Evolutionary conservation across 1,140 invertebrate genomes (phyloP), one percentile per base, ranked within the genome.

Genomic region (Helicoverpa armigera): DNA sequence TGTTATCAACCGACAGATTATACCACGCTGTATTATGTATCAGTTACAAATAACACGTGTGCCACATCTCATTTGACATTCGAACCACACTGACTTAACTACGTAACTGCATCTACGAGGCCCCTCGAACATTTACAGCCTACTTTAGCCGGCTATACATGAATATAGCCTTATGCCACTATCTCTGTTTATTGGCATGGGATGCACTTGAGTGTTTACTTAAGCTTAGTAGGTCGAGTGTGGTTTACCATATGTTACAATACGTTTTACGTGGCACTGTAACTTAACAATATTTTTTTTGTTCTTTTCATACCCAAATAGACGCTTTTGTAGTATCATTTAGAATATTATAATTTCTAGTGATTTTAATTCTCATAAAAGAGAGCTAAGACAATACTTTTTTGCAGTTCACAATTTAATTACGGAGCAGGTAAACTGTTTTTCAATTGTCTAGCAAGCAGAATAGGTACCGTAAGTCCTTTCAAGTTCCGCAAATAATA

Each of bases 401-500:
- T 2, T 18, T 48, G 31, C 7, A 51, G n/a, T 50, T 51, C 13
- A 51, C 23, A 69, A 43, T 51, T 48, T 69, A 69, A 69, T 69
- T 69, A 60, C 16, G 35, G 10, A 53, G 31, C 74, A 79, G 31
- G 54, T 70, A 70, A 70, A 58, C 29, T 16, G 14, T 29, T 78
- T 58, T 35, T 43, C 9, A 23, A 67, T 65, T 54, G 23, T 65
- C 60, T 54, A 77, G 29, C 60, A 75, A 9, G 29, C 50, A 72
- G 54, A 80, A 69, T 69, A 53, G 67, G 56, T 74, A 80, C 79
- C 79, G 79, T 74, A 80, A 80, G 61, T 74, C 31, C 14, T 80
- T 76, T 75, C 80, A 75, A 61, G 79, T 79, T 81, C 83, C 81
- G 83, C 81, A 76, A 80, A 83, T 83, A 83, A 85, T 80, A 79